Evolutionary conservation across 1,140 invertebrate species (phyloP), one percentile per base, ranked within the genome.

Genomic region (Drosophila dunni): DNA sequence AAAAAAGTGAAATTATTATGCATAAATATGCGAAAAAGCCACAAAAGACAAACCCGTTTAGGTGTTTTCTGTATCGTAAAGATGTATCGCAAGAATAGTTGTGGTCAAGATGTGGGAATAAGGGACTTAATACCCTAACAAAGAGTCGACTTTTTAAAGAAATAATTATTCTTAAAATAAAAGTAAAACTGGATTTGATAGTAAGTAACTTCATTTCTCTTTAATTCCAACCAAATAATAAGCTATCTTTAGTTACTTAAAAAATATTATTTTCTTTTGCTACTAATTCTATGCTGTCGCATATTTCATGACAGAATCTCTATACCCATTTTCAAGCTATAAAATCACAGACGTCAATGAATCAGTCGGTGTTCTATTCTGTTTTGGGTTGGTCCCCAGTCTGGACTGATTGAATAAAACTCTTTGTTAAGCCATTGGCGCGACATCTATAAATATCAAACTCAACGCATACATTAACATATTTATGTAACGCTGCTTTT

Each of bases 21-120:
- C 46, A 9, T 42, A 72, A 60, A 44, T 40, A 50, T 61, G 38
- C 46, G 0, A 11, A 45, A 56, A 70, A 54, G 24, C 10, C n/a
- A 64, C 17, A 56, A 64, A 48, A 46, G 3, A 46, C 15, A 38
- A 68, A 73, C 70, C 34, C 40, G 70, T 68, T 73, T 54, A 9
- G 33, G 24, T 29, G 24, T 29, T 29, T 29, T 29, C 3, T 29
- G 6, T 4, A 29, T 29, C 6, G 24, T 0, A 29, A 29, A 29
- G 33, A 29, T 38, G 9, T 10, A 10, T 11, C 10, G 44, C 10
- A 7, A n/a, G 33, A 60, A 17, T 50, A 51, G 33, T 4, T 51
- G 10, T 51, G 1, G 11, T 15, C n/a, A 29, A 33, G 24, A 51
- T 33, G 11, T 11, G 1, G n/a, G 24, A 15, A 3, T 6, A 20